A percentile compares a stretch with the other conserved stretches of the same genome.
Conservation (phyloP, 1,140 invertebrate species). For the Vanessa atalanta region DNA sequence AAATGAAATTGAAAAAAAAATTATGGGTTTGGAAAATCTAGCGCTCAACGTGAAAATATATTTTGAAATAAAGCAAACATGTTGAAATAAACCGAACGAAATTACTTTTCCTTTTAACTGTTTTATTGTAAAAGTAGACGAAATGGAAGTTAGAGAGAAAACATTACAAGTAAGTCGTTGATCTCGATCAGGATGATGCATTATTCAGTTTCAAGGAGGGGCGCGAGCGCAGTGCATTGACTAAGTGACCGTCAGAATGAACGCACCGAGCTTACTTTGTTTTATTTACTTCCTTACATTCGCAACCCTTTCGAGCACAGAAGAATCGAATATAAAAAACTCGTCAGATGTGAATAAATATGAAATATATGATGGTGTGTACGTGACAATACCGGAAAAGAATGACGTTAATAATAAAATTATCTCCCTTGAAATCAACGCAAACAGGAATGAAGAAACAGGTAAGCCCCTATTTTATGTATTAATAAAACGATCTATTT, state of each 20-base stretch:
- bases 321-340: constrained; percentile 24
- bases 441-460: constrained; percentile 41
- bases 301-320: constrained; percentile 25
- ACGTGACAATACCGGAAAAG: constrained; percentile 49
- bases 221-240: constrained; percentile 41
- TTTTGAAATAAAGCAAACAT: not conserved
- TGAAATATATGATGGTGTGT: constrained; percentile 60
- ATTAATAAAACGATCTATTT: too few species aligned
- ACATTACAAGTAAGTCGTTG: constrained; percentile 17
- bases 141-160: constrained; percentile 20
- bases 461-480: constrained; percentile 42
- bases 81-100: too few species aligned
- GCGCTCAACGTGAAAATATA: too few species aligned
- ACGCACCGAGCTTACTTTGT: constrained; percentile 44
- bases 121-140: not conserved
- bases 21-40: too few species aligned
- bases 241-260: constrained; percentile 57
- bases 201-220: constrained; percentile 46
- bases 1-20: too few species aligned
- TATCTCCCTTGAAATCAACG: constrained; percentile 63
- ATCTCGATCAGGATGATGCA: constrained; percentile 30
- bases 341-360: constrained; percentile 30
- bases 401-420: constrained; percentile 44
- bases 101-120: not conserved
- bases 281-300: constrained; percentile 42